These are phyloP conservation scores for Elymnias hypermnestra DNA, from an alignment of 1,140 invertebrate species.

Conservation along the genomic window DNA sequence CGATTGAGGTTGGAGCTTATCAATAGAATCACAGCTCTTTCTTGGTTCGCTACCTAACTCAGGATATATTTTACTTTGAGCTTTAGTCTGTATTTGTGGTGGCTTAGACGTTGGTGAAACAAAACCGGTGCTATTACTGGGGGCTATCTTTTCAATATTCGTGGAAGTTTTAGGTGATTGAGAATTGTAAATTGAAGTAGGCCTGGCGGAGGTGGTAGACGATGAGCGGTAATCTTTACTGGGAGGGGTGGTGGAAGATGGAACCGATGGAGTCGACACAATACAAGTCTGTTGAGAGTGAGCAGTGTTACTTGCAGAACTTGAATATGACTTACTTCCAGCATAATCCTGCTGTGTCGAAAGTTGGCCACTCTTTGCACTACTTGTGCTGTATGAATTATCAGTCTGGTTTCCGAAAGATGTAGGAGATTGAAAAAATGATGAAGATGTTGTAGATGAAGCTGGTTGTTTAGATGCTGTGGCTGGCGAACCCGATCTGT, in stretches of 20 bases:
- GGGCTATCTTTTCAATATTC: slow-evolving; percentile 58
- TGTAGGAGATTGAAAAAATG: slow-evolving; percentile 80
- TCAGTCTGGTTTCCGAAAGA: slow-evolving; percentile 76
- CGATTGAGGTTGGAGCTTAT: slow-evolving; percentile 80
- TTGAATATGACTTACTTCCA: slow-evolving; percentile 78
- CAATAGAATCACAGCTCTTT: slow-evolving; percentile 71
- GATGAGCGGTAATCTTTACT: slow-evolving; percentile 80
- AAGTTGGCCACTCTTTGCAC: slow-evolving; percentile 76
- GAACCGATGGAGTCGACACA: slow-evolving; percentile 79
- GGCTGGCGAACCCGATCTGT: slow-evolving; percentile 77
- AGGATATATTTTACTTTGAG: slow-evolving; percentile 82
- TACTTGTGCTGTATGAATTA: slow-evolving; percentile 76
- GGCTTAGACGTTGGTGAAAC: slow-evolving; percentile 75
- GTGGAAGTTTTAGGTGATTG: slow-evolving; percentile 72
- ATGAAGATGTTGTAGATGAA: slow-evolving; percentile 75
- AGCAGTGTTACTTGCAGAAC: slow-evolving; percentile 74
- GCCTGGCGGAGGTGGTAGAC: slow-evolving; percentile 48
- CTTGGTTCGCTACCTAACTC: slow-evolving; percentile 77
- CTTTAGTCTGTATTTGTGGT: slow-evolving; percentile 80
- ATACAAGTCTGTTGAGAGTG: slow-evolving; percentile 83
- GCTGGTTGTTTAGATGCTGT: slow-evolving; percentile 75
- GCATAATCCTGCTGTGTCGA: slow-evolving; percentile 75
- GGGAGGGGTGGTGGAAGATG: slow-evolving; percentile 67
- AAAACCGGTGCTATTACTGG: slow-evolving; percentile 66
- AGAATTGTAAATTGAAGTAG: slow-evolving; percentile 68